Evolutionary conservation across 1,140 invertebrate species (phyloP).

Genomic region (Sitobion miscanthi): DNA sequence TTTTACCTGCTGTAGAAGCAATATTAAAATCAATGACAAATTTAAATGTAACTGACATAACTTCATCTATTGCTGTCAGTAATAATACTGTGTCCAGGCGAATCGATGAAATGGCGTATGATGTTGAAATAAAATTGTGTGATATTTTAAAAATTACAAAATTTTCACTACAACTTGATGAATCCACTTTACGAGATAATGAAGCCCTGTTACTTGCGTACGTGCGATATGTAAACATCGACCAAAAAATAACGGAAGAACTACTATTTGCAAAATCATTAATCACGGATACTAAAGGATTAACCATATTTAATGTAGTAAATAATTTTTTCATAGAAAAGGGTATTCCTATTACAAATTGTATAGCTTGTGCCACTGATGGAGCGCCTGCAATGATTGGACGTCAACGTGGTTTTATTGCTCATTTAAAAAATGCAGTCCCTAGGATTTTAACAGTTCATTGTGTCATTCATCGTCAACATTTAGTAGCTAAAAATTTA

Average conservation of each 20-base stretch:
- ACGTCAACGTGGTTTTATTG: slow-evolving; percentile 44
- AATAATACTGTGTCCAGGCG: neutral
- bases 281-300: slow-evolving; percentile 41
- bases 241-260: too few species aligned
- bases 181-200: too few species aligned
- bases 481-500: slow-evolving; percentile 52
- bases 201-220: too few species aligned
- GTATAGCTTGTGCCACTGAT: slow-evolving; percentile 33
- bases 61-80: slow-evolving; percentile 11
- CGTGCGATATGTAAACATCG: too few species aligned
- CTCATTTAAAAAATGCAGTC: slow-evolving; percentile 37
- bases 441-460: slow-evolving; percentile 40
- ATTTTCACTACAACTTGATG: neutral
- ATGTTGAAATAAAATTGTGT: slow-evolving; percentile 23
- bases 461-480: slow-evolving; percentile 58
- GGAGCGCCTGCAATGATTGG: slow-evolving; percentile 47
- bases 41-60: neutral
- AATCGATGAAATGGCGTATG: slow-evolving; percentile 11
- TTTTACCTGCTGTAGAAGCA: neutral
- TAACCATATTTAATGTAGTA: slow-evolving; percentile 39
- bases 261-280: slow-evolving; percentile 26
- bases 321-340: slow-evolving; percentile 45
- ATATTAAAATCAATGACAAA: too few species aligned
- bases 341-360: slow-evolving; percentile 31
- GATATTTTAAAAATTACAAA: slow-evolving; percentile 22